Conservation (phyloP, 1,140 invertebrate genomes). For the Maniola jurtina region DNA sequence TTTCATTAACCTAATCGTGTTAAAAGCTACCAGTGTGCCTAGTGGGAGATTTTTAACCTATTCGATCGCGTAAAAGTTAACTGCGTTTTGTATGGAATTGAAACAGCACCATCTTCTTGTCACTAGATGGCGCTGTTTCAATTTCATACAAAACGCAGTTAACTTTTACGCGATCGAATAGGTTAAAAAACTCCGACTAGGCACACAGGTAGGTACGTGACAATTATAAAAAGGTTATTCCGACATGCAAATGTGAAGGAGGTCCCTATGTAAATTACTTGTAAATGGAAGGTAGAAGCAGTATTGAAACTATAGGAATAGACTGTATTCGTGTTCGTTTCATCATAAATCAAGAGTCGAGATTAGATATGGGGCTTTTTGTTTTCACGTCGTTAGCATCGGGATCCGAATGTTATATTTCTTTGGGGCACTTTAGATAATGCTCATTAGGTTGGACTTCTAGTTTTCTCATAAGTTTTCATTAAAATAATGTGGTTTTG, state of each 20-base stretch:
- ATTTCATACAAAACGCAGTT: no score
- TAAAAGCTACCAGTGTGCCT: constrained; percentile 47
- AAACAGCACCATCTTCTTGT: no score
- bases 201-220: no score
- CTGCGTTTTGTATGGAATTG: no score
- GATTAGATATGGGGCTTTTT: constrained; percentile 58
- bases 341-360: constrained; percentile 55
- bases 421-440: constrained; percentile 43
- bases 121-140: no score
- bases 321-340: constrained; percentile 37
- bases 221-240: constrained; percentile 67
- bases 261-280: constrained; percentile 67
- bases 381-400: constrained; percentile 36
- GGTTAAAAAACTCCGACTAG: no score
- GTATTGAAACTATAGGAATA: constrained; percentile 55
- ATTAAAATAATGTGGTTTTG: constrained; percentile 42
- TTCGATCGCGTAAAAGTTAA: no score
- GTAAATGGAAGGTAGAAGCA: constrained; percentile 55
- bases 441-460: constrained; percentile 43
- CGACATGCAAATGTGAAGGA: constrained; percentile 65
- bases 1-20: constrained; percentile 70
- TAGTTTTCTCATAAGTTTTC: constrained; percentile 57
- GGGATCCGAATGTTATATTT: constrained; percentile 37
- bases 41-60: no score
- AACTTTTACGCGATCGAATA: no score